Conservation (phyloP, 2,888 invertebrate genomes). For the Pimpla rufipes region DNA sequence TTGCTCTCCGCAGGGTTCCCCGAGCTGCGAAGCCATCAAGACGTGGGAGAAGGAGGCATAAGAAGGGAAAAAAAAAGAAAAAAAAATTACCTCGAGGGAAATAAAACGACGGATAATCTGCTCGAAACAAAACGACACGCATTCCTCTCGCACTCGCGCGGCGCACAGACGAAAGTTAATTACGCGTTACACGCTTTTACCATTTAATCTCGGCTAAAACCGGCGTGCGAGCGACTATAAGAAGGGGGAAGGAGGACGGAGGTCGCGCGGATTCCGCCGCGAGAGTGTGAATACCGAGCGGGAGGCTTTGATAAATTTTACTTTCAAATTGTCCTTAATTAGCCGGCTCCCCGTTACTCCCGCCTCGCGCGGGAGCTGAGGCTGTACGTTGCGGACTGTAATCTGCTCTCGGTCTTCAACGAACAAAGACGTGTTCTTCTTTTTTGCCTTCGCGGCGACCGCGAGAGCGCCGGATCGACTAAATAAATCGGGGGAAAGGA, state of each 20-base stretch:
- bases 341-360: conserved; percentile 43
- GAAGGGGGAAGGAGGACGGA: conserved; percentile 4
- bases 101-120: conserved; percentile 40
- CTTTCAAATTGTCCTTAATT: conserved; percentile 70
- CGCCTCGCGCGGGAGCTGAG: conserved; percentile 23
- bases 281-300: conserved; percentile 49
- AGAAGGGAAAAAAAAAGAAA: conserved; percentile 28
- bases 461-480: background rate
- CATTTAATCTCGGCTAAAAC: conserved; percentile 69
- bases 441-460: background rate
- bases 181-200: conserved; percentile 72
- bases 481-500: background rate
- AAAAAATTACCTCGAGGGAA: conserved; percentile 11
- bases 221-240: conserved; percentile 52
- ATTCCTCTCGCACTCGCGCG: conserved; percentile 63
- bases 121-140: conserved; percentile 66
- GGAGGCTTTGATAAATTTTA: conserved; percentile 70
- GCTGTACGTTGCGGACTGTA: conserved; percentile 48
- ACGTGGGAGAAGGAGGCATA: conserved; percentile 48
- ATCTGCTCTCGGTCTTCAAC: conserved; percentile 49
- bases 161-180: conserved; percentile 66
- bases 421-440: conserved; percentile 17
- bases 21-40: conserved; percentile 26
- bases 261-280: conserved; percentile 55
- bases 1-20: conserved; percentile 19